phyloP scores from a whole-genome alignment of 2,113 vertebrate genomes.

The Bucco capensis region DNA sequence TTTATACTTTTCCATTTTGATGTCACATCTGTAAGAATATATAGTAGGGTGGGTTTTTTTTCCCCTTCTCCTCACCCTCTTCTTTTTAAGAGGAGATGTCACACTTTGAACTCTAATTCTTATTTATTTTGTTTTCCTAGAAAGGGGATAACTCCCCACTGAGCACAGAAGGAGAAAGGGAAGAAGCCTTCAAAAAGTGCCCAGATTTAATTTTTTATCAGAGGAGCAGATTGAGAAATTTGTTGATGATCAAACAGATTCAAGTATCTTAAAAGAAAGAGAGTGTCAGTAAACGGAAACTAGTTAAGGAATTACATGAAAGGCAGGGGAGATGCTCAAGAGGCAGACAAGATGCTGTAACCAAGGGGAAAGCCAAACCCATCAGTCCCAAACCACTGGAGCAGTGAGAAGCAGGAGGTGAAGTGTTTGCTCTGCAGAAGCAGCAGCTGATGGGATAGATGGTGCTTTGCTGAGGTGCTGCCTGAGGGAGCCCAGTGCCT shows the following conservation, averaged over 20 bases:
- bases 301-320: conserved; percentile 58
- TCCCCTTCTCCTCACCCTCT: not conserved
- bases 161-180: not conserved
- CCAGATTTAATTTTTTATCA: conserved; percentile 67
- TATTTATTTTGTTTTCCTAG: conserved; percentile 67
- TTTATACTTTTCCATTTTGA: conserved; percentile 70
- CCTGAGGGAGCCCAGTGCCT: not conserved
- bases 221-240: conserved; percentile 53
- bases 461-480: not conserved
- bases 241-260: conserved; percentile 69
- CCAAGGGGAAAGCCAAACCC: conserved; percentile 4
- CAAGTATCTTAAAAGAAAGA: conserved; percentile 32
- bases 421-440: not conserved
- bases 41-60: not conserved
- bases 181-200: conserved; percentile 54
- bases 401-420: not conserved
- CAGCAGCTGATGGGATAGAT: not conserved
- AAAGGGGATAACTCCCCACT: conserved; percentile 27
- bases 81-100: conserved; percentile 15
- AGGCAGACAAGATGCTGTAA: not conserved
- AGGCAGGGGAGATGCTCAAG: not conserved
- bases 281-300: not conserved
- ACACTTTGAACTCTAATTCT: conserved; percentile 45
- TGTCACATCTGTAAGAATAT: conserved; percentile 62
- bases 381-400: not conserved